Evolutionary conservation across 1,140 invertebrate species (phyloP), one percentile per base, ranked within the genome.

Genomic region (Telenomus remus): DNA sequence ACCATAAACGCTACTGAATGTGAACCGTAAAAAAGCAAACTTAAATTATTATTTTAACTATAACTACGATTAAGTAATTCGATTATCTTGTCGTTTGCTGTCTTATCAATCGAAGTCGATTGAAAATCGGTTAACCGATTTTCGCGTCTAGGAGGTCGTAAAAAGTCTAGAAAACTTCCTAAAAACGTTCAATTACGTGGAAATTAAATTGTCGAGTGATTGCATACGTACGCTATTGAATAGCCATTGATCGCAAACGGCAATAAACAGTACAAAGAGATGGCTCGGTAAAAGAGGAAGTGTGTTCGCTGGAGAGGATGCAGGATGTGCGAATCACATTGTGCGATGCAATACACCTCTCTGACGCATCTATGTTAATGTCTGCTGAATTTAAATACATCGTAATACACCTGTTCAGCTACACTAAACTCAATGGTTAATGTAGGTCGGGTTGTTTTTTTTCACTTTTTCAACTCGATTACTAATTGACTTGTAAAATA

Each of bases 321-420:
- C 76, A 73, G 80, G 79, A 81, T 80, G 66, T 71, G 65, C 64
- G 54, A 73, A 65, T 73, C 61, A 42, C 65, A 73, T 59, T 59
- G 53, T 35, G 48, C 69, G 63, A 46, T 69, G 54, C 65, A 70
- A 59, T 63, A n/a, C 11, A 59, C 46, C 48, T 48, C 75, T 49
- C n/a, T 65, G 69, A 70, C 75, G 75, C 69, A 70, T 73, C 48
- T 57, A 74, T 70, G 64, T 68, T 78, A 70, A 73, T 70, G 69
- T 15, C 19, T 39, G 54, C 55, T 73, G 70, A 73, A 73, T 73
- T 69, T 72, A 66, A 77, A 77, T 77, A 54, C 72, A 27, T 27
- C 19, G 47, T 64, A 69, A 60, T 50, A 55, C 65, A 70, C 60
- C 59, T 76, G 71, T 59, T 14, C 11, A 3, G 11, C 27, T 50